phyloP scores from a whole-genome alignment of 2,113 vertebrate species.

The Cyprinodon brontotheroides region DNA sequence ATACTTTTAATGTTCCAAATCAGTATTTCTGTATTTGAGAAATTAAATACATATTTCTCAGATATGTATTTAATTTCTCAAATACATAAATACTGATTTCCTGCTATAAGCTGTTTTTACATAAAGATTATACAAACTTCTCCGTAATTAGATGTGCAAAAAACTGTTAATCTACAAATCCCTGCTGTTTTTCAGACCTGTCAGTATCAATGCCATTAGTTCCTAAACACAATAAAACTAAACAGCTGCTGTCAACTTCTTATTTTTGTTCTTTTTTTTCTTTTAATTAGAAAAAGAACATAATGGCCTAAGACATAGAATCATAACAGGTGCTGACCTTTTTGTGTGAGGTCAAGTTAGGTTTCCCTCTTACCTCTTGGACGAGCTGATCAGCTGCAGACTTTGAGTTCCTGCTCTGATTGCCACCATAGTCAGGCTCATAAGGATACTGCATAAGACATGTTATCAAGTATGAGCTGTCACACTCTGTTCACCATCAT shows the following conservation, averaged over 20 bases:
- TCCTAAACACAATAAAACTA: background rate
- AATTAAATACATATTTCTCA: too few relatives aligned
- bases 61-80: too few relatives aligned
- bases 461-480: background rate
- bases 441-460: constrained; percentile 71
- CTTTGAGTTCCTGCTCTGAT: constrained; percentile 49
- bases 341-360: background rate
- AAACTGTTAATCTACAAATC: background rate
- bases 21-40: too few relatives aligned
- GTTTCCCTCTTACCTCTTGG: constrained; percentile 80
- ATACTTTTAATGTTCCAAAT: too few relatives aligned
- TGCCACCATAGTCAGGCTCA: constrained; percentile 44
- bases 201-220: background rate
- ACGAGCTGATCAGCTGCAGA: constrained; percentile 82
- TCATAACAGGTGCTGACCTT: background rate
- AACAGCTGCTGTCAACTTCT: background rate
- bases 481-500: background rate
- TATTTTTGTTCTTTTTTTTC: too few relatives aligned
- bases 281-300: background rate
- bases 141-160: background rate
- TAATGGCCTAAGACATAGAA: background rate
- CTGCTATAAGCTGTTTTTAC: too few relatives aligned
- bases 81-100: too few relatives aligned
- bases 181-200: background rate
- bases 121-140: too few relatives aligned